A percentile compares a stretch with the other conserved stretches of the same genome.
Evolutionary conservation across 2,888 invertebrate genomes (phyloP).

Genomic region (Brachyptera risi): DNA sequence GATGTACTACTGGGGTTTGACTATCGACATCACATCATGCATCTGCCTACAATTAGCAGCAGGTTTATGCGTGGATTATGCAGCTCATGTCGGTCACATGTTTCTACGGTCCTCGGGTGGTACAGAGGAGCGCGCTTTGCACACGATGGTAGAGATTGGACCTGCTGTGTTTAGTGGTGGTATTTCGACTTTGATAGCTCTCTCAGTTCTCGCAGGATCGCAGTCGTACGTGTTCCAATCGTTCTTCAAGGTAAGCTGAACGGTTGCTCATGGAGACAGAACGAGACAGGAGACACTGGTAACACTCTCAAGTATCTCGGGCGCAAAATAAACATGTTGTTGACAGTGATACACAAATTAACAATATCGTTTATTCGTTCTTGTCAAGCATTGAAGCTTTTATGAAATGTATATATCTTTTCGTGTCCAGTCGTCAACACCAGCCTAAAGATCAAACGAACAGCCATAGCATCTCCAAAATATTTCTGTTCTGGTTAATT

Average conservation of each 20-base stretch:
- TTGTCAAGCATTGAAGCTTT: too few species aligned
- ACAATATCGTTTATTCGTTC: too few species aligned
- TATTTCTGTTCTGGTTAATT: too few species aligned
- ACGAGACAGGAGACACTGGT: too few species aligned
- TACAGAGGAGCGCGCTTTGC: constrained; percentile 50
- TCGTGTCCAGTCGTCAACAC: too few species aligned
- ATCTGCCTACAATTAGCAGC: constrained; percentile 76
- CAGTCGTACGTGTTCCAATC: constrained; percentile 71
- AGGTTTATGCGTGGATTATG: constrained; percentile 80
- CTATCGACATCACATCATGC: constrained; percentile 76
- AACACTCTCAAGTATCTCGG: not conserved
- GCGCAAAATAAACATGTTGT: not conserved
- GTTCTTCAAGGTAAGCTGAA: constrained; percentile 57
- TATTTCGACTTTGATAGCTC: constrained; percentile 68
- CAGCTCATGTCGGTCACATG: constrained; percentile 75
- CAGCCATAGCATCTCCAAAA: too few species aligned
- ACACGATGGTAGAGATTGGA: constrained; percentile 68
- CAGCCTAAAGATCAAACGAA: too few species aligned
- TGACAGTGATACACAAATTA: not conserved
- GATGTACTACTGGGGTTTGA: constrained; percentile 77
- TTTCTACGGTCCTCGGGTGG: constrained; percentile 60
- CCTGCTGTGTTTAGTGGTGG: constrained; percentile 74
- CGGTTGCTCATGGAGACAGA: not conserved
- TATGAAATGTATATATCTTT: too few species aligned
- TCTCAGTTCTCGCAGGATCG: constrained; percentile 65